Base-by-base conservation (phyloP, 2,113 vertebrate species). In the Serinus canaria region DNA sequence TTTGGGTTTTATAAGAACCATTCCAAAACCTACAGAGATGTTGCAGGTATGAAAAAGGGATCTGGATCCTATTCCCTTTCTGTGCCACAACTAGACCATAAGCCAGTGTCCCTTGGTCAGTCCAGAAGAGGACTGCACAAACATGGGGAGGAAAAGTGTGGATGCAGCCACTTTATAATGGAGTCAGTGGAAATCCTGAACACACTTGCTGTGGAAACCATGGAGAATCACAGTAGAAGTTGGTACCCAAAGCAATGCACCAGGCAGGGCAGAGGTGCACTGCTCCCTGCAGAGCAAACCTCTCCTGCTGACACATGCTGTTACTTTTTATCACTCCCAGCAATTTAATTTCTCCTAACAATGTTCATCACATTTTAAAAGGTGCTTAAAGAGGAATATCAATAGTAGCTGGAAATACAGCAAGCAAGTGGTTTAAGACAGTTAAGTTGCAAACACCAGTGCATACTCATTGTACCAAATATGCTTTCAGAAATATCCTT, bases 141-240 rank as follows among this genome's bases (percentile, higher is more conserved):
- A 49, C 3, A 1, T 13, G 30, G 23, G 23, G 25, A 10, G 30
- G 14, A 1, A 11, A 60, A 33, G 4, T 6, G 13, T 31, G 24
- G 33, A 5, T 77, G 43, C 27, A 50, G 55, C 50, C 37, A 9
- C 15, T 37, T 31, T 10, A 44, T 33, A 2, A 23, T 19, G 50
- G 10, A 23, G 7, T 53, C 50, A 11, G 30, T 44, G 53, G 50
- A 79, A 87, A 73, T 58, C 39, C 74, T 69, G 64, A 89, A 5
- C 37, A 17, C 11, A 7, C 56, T 66, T 75, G 11, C 70, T 68
- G n/a, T 66, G 58, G 56, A 91, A 89, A 35, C 10, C 20, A 8
- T 4, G 15, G 28, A 66, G 41, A 70, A 53, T 46, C 27, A 53
- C 43, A 37, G 24, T 0, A 37, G 73, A 31, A 24, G 24, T 0